Evolutionary conservation across 2,113 vertebrate genomes (phyloP).

Genomic region (Balaenoptera acutorostrata): DNA sequence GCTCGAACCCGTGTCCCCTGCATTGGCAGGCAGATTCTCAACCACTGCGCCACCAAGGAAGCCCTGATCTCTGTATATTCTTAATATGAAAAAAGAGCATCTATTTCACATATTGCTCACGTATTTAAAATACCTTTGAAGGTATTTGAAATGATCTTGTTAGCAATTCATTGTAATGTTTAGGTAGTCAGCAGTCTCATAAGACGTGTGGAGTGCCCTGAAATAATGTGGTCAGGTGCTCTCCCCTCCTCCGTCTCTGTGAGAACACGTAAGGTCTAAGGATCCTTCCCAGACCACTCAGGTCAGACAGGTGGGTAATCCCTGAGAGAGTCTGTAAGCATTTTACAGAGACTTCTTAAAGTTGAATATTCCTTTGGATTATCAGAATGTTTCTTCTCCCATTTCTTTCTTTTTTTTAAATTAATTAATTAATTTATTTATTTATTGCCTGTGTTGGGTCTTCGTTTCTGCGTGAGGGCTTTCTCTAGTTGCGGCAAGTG

Average conservation of each 20-base stretch:
- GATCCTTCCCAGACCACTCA: background rate
- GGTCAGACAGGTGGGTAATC: background rate
- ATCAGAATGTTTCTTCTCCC: conserved; percentile 51
- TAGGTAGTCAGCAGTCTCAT: background rate
- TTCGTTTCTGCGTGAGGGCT: too few species aligned
- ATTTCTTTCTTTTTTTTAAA: background rate
- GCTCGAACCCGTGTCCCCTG: too few species aligned
- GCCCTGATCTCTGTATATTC: background rate
- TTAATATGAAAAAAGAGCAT: background rate
- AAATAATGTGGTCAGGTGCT: too few species aligned
- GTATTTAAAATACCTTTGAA: background rate
- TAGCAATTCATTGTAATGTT: background rate
- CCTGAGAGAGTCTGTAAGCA: background rate
- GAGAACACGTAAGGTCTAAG: background rate
- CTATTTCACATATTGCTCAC: background rate
- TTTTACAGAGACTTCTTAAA: background rate
- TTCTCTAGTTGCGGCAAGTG: too few species aligned
- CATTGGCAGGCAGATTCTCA: too few species aligned
- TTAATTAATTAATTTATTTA: too few species aligned
- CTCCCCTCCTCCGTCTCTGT: rapidly evolving
- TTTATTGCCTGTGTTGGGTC: too few species aligned
- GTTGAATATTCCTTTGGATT: conserved; percentile 19
- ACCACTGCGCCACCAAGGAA: too few species aligned
- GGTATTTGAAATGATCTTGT: background rate
- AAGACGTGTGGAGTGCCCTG: too few species aligned